phyloP scores from a whole-genome alignment of 2,113 vertebrate genomes.

The Aphyosemion australe region DNA sequence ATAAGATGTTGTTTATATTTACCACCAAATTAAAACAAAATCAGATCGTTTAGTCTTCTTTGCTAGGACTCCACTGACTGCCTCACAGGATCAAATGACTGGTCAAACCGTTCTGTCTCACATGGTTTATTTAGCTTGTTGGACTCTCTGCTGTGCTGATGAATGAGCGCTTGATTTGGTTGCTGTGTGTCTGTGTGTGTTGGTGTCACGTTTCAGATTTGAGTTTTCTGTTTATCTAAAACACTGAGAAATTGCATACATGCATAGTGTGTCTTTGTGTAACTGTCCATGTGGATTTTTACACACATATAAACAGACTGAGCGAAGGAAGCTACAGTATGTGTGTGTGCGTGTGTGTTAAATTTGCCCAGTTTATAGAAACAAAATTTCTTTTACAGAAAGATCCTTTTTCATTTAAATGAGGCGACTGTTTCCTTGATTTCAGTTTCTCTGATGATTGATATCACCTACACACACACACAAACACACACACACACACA shows the following conservation, averaged over 20 bases:
- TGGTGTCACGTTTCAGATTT: slow-evolving; percentile 36
- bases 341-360: not conserved
- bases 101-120: slow-evolving; percentile 48
- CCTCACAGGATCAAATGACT: slow-evolving; percentile 58
- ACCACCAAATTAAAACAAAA: too few species aligned
- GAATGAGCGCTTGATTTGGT: slow-evolving; percentile 60
- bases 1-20: too few species aligned
- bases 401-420: slow-evolving; percentile 69
- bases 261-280: slow-evolving; percentile 24
- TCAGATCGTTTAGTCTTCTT: too few species aligned
- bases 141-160: slow-evolving; percentile 53
- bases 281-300: slow-evolving; percentile 8
- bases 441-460: slow-evolving; percentile 41
- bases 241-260: slow-evolving; percentile 23
- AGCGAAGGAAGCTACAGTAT: too few species aligned
- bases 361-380: slow-evolving; percentile 11
- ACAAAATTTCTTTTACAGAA: too few species aligned
- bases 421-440: slow-evolving; percentile 55
- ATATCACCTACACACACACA: slow-evolving; percentile 27
- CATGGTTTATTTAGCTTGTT: slow-evolving; percentile 67
- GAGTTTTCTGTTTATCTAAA: slow-evolving; percentile 48
- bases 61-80: slow-evolving; percentile 12
- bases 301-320: not conserved
- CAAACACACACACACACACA: not conserved
- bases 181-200: slow-evolving; percentile 27